These are phyloP conservation scores for Machaerirhynchus nigripectus DNA, from an alignment of 2,113 vertebrate genomes.

Conservation along the genomic window DNA sequence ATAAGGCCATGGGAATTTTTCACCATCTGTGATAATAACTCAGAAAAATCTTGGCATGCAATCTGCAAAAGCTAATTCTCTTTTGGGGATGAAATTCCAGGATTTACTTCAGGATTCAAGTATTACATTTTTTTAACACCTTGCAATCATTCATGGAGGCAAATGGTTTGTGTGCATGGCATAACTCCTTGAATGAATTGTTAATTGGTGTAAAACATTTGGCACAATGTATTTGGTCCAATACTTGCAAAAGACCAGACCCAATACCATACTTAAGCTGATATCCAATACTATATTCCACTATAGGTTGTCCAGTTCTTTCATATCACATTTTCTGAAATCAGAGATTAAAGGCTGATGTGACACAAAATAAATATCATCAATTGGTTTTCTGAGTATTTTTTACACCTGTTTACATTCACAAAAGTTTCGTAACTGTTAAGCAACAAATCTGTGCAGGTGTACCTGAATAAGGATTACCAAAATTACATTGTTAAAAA, in stretches of 20 bases:
- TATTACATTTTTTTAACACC: neutral
- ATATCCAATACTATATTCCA: neutral
- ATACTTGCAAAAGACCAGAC: neutral
- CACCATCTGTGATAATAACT: slow-evolving; percentile 58
- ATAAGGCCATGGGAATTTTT: slow-evolving; percentile 54
- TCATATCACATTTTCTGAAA: neutral
- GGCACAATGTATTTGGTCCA: neutral
- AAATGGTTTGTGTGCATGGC: neutral
- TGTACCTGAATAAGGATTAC: neutral
- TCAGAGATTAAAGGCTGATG: neutral
- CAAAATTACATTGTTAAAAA: neutral
- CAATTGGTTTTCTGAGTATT: neutral
- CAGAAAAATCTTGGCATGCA: slow-evolving; percentile 19
- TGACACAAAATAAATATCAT: neutral
- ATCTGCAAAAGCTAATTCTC: slow-evolving; percentile 21
- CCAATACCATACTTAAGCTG: neutral
- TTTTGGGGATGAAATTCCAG: neutral
- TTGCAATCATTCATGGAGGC: neutral
- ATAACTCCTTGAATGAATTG: neutral
- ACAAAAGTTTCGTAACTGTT: neutral
- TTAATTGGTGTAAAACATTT: neutral
- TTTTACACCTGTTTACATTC: neutral
- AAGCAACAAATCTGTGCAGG: neutral
- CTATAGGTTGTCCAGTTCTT: neutral
- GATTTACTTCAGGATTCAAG: slow-evolving; percentile 6